Base-by-base conservation (phyloP, 2,888 invertebrate species). In the Pediacus dermestoides region DNA sequence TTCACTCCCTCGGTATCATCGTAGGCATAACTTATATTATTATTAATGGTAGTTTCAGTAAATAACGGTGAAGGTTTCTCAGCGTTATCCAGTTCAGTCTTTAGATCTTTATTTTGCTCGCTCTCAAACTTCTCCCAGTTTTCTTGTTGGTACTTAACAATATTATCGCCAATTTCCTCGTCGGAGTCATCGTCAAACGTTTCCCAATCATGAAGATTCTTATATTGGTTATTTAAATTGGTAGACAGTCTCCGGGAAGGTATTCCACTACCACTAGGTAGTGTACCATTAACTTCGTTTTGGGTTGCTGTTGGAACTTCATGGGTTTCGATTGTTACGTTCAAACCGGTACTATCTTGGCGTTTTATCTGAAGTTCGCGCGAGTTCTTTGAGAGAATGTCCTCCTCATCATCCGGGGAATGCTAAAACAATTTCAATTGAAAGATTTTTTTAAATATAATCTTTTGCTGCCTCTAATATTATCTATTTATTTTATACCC, bases 41-140 rank as follows among this genome's bases (percentile, higher is more conserved):
- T 72, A 42, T 67, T 65, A 1, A 77, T 67, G 1, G 75, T 75
- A 0, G 74, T 73, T 52, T 76, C 77, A 27, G 75, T 70, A 46
- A 78, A 78, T 26, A 78, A 53, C 0, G 78, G 76, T 39, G 72
- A 72, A 2, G 77, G 76, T 14, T 66, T 63, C 26, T 50, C 44
- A 6, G 41, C 26, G n/a, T 33, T n/a, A 2, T 36, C 30, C 14
- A 28, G 11, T 28, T 28, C 28, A 3, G 13, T 28, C 14, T 28
- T 11, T 28, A 28, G 10, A 6, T 37, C 34, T 3, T 27, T 25
- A 15, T 30, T 25, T 8, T 32, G 18, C 9, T 14, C 14, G n/a
- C 4, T 10, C 2, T n/a, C 28, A 14, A 25, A 10, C 4, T 11
- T 18, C 10, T 12, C 28, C 28, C 28, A 28, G 3, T 28, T 11